Evolutionary conservation across 30 jellyfish, hydroid and myxozoan genomes (phyloP), one percentile per base, ranked within the genome.

Genomic region (Rhopilema esculentum): DNA sequence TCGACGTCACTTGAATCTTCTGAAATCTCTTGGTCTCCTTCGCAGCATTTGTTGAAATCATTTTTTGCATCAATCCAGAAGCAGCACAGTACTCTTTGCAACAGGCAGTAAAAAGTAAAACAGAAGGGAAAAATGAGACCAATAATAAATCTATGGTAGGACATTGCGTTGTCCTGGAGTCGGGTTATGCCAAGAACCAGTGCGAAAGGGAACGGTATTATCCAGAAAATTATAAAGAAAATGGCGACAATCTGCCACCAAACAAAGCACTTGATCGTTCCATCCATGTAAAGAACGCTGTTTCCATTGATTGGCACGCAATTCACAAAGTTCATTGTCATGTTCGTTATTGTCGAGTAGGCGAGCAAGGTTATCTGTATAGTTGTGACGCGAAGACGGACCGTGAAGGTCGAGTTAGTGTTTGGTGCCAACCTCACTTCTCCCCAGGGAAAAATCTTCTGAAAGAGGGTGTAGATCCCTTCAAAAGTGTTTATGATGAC

Each of bases 331-430:
- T 94, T 84, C 65, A 95, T 73, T 18, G 89, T 80, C 77, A 86
- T 80, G 33, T 88, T 84, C n/a, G 97, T 89, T 25, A 95, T 76
- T 8, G 99, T 90, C 4, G 99, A 97, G 89, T 95, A 95, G 27
- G 97, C 97, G 31, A 95, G 70, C 22, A 89, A 82, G 17, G 86
- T 16, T 26, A 95, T 86, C 74, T 90, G 97, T 31, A 95, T 86
- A 66, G 99, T 89, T 9, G 99, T 92, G 9, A 95, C 99, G 69
- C 95, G 70, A 31, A 95, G 95, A 9, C 99, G 97, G 17, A 90
- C 90, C 24, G 93, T 85, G 77, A 89, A 85, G 0, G 80, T 19
- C 0, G 28, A 9, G 24, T 27, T 21, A 9, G 86, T 66, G 53
- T 84, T 67, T 19, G 4, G 22, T 0, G 18, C 25, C 8, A 7